Evolutionary conservation across 2,113 vertebrate genomes (phyloP).

Genomic region (Riparia riparia): DNA sequence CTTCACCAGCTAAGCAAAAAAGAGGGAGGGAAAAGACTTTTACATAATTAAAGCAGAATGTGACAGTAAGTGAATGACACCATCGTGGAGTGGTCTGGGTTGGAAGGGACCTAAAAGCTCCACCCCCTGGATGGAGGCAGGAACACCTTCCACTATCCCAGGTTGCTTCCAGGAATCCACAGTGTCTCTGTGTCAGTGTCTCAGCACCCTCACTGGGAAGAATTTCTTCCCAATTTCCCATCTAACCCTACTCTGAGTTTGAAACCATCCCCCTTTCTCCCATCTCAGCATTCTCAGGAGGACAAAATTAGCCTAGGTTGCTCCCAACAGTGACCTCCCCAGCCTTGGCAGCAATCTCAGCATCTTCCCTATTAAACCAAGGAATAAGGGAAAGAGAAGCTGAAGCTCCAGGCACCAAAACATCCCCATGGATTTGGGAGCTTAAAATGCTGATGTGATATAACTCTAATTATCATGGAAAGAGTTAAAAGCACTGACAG

Average conservation of each 20-base stretch:
- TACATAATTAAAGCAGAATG: background rate
- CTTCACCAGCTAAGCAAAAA: background rate
- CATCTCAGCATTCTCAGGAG: background rate
- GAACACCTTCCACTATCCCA: background rate
- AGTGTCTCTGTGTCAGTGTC: background rate
- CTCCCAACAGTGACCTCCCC: background rate
- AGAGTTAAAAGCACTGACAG: background rate
- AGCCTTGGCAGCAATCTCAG: background rate
- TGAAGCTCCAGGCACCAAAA: background rate
- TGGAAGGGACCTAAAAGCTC: background rate
- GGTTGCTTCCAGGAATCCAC: background rate
- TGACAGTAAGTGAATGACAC: background rate
- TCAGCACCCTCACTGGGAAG: background rate
- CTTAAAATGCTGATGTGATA: background rate
- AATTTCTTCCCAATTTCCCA: background rate
- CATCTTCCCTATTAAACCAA: background rate
- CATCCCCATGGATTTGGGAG: background rate
- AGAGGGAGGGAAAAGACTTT: background rate
- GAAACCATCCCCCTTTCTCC: background rate
- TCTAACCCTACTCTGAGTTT: background rate
- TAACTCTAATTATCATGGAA: background rate
- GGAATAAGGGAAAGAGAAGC: background rate
- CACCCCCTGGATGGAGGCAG: background rate
- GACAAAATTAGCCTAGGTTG: background rate
- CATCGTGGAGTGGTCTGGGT: background rate